These are phyloP conservation scores for Seladonia tumulorum DNA, from an alignment of 2,888 invertebrate genomes.

Conservation along the genomic window DNA sequence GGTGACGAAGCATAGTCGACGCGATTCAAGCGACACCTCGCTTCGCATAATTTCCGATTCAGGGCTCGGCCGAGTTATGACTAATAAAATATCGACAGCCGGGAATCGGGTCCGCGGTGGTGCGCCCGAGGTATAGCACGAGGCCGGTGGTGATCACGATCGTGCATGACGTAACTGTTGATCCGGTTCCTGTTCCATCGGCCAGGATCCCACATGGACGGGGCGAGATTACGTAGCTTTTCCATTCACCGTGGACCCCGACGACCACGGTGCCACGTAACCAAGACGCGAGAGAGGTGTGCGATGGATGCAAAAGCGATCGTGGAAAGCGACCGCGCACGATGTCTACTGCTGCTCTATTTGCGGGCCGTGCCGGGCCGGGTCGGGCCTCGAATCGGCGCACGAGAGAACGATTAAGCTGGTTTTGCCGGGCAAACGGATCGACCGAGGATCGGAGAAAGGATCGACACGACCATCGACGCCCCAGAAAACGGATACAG, in stretches of 20 bases:
- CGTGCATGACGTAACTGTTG: slow-evolving; percentile 9
- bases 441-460: slow-evolving; percentile 25
- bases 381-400: not conserved
- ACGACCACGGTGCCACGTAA: slow-evolving; percentile 13
- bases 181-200: slow-evolving; percentile 27
- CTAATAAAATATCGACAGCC: not conserved
- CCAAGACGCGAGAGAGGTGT: not conserved
- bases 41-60: not conserved
- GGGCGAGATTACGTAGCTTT: slow-evolving; percentile 36
- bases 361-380: slow-evolving; percentile 24
- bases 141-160: not conserved
- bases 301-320: slow-evolving; percentile 40
- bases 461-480: not conserved
- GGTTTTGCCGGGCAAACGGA: slow-evolving; percentile 37
- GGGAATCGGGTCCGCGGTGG: not conserved
- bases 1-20: no score
- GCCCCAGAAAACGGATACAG: no score
- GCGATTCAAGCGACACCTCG: not conserved
- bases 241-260: slow-evolving; percentile 29
- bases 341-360: slow-evolving; percentile 24
- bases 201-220: slow-evolving; percentile 23
- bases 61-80: not conserved
- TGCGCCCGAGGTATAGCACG: no score
- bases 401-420: slow-evolving; percentile 48
- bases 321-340: slow-evolving; percentile 34